phyloP scores from a whole-genome alignment of 1,140 invertebrate species.

The Gonioctena quinquepunctata region DNA sequence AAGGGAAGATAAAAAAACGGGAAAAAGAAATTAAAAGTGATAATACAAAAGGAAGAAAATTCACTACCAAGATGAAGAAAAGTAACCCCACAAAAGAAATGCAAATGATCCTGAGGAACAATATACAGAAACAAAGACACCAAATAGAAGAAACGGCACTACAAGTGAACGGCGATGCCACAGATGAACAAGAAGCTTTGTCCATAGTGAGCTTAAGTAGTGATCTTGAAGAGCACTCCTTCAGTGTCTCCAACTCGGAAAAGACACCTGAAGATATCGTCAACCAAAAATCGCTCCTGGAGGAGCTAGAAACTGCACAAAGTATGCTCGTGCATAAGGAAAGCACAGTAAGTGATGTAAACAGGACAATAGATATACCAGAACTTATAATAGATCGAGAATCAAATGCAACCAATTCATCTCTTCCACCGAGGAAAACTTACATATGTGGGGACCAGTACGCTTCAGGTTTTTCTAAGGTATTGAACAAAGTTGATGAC shows the following conservation, averaged over 20 bases:
- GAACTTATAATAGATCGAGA: no score
- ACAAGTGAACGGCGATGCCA: neutral
- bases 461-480: no score
- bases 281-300: neutral
- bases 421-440: no score
- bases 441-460: no score
- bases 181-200: neutral
- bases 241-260: neutral
- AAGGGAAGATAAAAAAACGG: neutral
- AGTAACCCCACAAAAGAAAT: neutral
- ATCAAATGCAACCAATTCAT: no score
- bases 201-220: neutral
- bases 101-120: conserved; percentile 2
- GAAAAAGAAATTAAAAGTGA: neutral
- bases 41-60: neutral
- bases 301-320: no score
- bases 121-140: neutral
- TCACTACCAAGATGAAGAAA: neutral
- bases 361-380: no score
- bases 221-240: neutral
- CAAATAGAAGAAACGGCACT: neutral
- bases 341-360: no score
- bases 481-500: no score
- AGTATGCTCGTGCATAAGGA: no score
- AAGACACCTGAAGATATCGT: neutral